phyloP scores from a whole-genome alignment of 1,140 invertebrate genomes.

The Homarus americanus region DNA sequence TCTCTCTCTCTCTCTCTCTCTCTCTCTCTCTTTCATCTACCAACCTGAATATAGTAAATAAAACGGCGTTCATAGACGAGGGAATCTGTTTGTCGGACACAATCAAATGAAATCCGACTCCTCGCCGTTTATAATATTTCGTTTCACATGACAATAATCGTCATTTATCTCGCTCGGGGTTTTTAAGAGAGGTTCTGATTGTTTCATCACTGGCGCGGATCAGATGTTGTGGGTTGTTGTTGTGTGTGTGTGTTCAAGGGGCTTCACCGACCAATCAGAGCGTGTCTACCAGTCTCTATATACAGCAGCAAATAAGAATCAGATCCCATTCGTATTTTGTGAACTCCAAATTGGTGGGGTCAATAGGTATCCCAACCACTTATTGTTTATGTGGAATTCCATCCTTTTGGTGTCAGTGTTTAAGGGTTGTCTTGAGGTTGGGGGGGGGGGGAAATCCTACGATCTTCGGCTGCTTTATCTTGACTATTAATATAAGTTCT shows the following conservation, averaged over 20 bases:
- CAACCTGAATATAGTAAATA: too few relatives aligned
- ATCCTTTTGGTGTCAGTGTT: too few relatives aligned
- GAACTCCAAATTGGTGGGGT: not conserved
- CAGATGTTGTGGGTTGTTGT: constrained; percentile 48
- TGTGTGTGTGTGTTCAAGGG: too few relatives aligned
- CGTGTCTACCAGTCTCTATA: not conserved
- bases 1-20: too few relatives aligned
- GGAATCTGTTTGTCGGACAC: constrained; percentile 42
- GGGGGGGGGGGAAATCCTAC: too few relatives aligned
- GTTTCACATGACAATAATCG: constrained; percentile 69
- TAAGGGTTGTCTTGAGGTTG: too few relatives aligned
- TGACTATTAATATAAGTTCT: too few relatives aligned
- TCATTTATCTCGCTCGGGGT: constrained; percentile 62
- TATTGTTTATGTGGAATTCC: not conserved
- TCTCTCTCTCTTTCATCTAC: too few relatives aligned
- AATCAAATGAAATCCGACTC: constrained; percentile 56
- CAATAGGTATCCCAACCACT: too few relatives aligned
- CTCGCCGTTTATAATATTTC: constrained; percentile 64
- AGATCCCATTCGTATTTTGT: not conserved
- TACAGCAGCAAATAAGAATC: not conserved
- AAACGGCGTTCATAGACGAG: constrained; percentile 9
- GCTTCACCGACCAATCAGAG: too few relatives aligned
- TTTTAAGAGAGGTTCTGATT: constrained; percentile 40
- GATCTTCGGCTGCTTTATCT: too few relatives aligned
- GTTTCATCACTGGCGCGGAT: constrained; percentile 59